A percentile compares a stretch with the other conserved stretches of the same genome.
phyloP scores from a whole-genome alignment of 2,113 vertebrate genomes.

The Polypterus bichir region DNA sequence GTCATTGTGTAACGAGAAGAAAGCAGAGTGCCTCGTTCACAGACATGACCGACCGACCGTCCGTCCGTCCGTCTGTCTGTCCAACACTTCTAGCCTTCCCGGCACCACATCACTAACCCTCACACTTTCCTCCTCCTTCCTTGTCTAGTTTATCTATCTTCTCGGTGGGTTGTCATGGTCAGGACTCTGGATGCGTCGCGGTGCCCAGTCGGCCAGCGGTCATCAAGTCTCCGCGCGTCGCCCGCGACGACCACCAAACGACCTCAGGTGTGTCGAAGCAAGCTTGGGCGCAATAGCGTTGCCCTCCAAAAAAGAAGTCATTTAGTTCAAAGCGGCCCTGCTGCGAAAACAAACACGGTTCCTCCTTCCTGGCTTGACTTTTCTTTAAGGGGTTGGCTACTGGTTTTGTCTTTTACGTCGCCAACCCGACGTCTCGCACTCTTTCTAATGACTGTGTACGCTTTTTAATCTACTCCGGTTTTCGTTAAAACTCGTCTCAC shows the following conservation, averaged over 20 bases:
- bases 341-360: too few species aligned
- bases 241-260: background rate
- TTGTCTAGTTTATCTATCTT: background rate
- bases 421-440: too few species aligned
- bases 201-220: background rate
- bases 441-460: too few species aligned
- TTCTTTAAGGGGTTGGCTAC: too few species aligned
- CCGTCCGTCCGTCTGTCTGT: background rate
- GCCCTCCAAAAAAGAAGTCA: constrained; percentile 12
- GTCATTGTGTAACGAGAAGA: too few species aligned
- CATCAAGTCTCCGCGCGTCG: constrained; percentile 2
- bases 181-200: background rate
- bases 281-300: constrained; percentile 6
- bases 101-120: background rate
- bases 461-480: too few species aligned
- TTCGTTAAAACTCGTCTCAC: background rate
- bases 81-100: constrained; percentile 12
- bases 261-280: constrained; percentile 2
- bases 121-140: constrained; percentile 20
- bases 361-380: too few species aligned
- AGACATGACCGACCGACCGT: constrained; percentile 12
- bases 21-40: too few species aligned
- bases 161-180: background rate
- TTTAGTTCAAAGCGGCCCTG: background rate
- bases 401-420: too few species aligned